These are phyloP conservation scores for Chrysomallon squamiferum DNA, from an alignment of 1,140 invertebrate species.

Conservation along the genomic window DNA sequence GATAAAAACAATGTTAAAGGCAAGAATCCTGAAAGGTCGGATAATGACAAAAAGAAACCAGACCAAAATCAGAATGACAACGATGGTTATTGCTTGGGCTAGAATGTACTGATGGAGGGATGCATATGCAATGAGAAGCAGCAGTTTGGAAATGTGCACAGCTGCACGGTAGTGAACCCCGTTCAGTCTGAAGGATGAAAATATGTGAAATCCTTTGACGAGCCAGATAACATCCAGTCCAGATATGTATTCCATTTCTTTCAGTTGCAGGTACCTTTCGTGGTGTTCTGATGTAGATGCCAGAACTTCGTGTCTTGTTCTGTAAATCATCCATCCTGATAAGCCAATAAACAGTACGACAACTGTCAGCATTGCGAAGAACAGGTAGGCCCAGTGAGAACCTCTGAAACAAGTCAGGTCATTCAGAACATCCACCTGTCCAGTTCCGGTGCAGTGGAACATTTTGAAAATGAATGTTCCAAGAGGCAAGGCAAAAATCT, in stretches of 20 bases:
- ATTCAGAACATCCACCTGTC: slow-evolving; percentile 48
- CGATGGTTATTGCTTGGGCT: slow-evolving; percentile 36
- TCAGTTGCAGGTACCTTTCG: slow-evolving; percentile 53
- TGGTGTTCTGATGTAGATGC: slow-evolving; percentile 42
- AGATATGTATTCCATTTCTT: slow-evolving; percentile 58
- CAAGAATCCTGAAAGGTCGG: slow-evolving; percentile 47
- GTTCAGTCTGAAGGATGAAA: slow-evolving; percentile 52
- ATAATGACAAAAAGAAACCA: slow-evolving; percentile 30
- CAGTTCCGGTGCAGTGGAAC: slow-evolving; percentile 47
- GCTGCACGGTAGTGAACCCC: slow-evolving; percentile 44
- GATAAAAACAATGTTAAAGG: slow-evolving; percentile 46
- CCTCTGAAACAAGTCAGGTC: slow-evolving; percentile 35
- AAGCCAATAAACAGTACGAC: slow-evolving; percentile 43
- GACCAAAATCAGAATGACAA: slow-evolving; percentile 32
- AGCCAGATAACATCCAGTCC: slow-evolving; percentile 53
- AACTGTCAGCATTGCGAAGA: slow-evolving; percentile 32
- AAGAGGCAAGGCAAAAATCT: slow-evolving; percentile 52
- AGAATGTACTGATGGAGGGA: slow-evolving; percentile 36
- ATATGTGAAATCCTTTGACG: slow-evolving; percentile 46
- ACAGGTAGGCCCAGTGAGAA: slow-evolving; percentile 49
- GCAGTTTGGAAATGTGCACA: slow-evolving; percentile 43
- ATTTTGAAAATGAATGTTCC: slow-evolving; percentile 42
- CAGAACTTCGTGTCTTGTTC: slow-evolving; percentile 44
- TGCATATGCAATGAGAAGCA: slow-evolving; percentile 42
- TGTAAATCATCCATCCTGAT: slow-evolving; percentile 48